A percentile compares a stretch with the other conserved stretches of the same genome.
Conservation (phyloP, 2,888 invertebrate species). For the Amphipyra berbera region DNA sequence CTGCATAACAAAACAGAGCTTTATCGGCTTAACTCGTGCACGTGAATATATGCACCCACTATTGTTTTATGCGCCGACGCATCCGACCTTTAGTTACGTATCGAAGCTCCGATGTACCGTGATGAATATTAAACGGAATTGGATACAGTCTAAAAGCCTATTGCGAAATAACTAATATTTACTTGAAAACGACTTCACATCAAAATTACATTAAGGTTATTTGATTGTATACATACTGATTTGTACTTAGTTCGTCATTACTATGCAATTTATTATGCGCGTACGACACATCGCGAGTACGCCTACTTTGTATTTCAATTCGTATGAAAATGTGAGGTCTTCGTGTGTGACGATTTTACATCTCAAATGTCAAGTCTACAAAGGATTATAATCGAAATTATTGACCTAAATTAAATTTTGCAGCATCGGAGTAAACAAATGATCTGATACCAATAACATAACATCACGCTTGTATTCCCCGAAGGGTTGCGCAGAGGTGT, state of each 20-base stretch:
- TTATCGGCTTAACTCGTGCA: slow-evolving; percentile 40
- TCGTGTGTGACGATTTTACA: background rate
- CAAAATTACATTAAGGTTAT: slow-evolving; percentile 55
- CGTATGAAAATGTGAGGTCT: slow-evolving; percentile 37
- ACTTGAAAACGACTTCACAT: slow-evolving; percentile 47
- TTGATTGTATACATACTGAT: slow-evolving; percentile 32
- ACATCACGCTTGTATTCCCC: no score
- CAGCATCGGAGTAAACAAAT: background rate
- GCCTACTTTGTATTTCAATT: slow-evolving; percentile 28
- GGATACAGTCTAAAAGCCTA: slow-evolving; percentile 54
- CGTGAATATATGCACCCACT: slow-evolving; percentile 43
- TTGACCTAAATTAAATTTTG: slow-evolving; percentile 17
- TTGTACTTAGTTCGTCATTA: slow-evolving; percentile 30
- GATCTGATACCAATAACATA: slow-evolving; percentile 1
- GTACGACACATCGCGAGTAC: slow-evolving; percentile 29
- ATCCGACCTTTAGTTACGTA: slow-evolving; percentile 61
- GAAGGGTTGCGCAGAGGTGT: no score
- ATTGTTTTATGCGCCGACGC: slow-evolving; percentile 46
- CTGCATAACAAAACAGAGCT: slow-evolving; percentile 22
- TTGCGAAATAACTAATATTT: slow-evolving; percentile 56
- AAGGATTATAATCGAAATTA: no score
- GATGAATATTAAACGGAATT: slow-evolving; percentile 63
- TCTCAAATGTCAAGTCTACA: slow-evolving; percentile 36
- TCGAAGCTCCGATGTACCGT: slow-evolving; percentile 53
- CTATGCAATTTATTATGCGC: slow-evolving; percentile 34